phyloP scores from a whole-genome alignment of 2,797 vertebrate species.

The Neopelma chrysocephalum region DNA sequence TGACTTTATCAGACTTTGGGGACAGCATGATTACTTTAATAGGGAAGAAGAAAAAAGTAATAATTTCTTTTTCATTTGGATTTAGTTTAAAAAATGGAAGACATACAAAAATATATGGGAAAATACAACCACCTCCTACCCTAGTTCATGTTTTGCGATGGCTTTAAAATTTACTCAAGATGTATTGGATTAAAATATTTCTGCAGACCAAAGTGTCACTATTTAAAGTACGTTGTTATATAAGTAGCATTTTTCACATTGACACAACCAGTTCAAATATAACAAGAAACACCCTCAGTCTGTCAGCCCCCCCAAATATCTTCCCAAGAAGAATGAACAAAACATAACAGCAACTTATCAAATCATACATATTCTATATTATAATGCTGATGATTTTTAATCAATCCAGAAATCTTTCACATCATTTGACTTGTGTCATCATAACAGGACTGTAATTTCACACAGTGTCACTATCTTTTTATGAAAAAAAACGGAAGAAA shows the following conservation, averaged over 20 bases:
- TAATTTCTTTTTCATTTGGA: neutral
- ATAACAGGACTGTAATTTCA: constrained; percentile 61
- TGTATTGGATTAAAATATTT: constrained; percentile 26
- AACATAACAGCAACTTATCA: constrained; percentile 55
- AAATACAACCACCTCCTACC: neutral
- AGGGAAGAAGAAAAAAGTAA: neutral
- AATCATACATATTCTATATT: constrained; percentile 52
- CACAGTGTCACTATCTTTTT: constrained; percentile 57
- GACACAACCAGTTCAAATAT: constrained; percentile 37
- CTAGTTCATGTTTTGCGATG: neutral
- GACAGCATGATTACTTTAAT: neutral
- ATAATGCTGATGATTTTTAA: constrained; percentile 64
- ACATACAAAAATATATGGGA: neutral
- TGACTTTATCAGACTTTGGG: neutral
- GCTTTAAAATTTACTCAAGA: constrained; percentile 28
- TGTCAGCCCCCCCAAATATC: constrained; percentile 3
- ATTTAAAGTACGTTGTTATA: constrained; percentile 31
- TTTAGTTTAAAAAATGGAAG: neutral
- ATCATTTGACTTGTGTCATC: constrained; percentile 67
- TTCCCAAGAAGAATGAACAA: constrained; percentile 11
- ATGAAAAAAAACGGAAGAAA: constrained; percentile 56
- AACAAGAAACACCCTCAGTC: constrained; percentile 28
- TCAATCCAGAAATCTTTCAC: constrained; percentile 62
- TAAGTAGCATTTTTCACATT: constrained; percentile 37
- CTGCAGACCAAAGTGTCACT: neutral